Conservation (phyloP, 2,113 vertebrate species). For the Oreamnos americanus region DNA sequence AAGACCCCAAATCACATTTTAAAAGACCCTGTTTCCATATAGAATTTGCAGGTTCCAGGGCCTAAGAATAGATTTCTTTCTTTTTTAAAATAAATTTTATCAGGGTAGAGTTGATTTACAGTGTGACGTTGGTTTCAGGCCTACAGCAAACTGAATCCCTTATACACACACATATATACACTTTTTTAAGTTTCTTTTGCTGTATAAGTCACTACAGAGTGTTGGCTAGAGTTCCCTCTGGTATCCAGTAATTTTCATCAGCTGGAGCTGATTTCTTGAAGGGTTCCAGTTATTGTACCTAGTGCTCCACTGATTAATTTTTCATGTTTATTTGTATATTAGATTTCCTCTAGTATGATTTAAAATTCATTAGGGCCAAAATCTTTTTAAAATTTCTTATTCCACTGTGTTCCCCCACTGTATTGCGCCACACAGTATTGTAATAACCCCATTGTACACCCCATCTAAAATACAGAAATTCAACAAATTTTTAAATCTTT, state of each 20-base stretch:
- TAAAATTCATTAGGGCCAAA: not conserved
- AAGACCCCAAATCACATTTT: not conserved
- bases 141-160: not conserved
- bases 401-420: accelerated
- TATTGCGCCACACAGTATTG: not conserved
- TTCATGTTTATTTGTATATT: not conserved
- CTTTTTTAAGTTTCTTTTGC: not conserved
- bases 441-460: not conserved
- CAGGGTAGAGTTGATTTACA: not conserved
- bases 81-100: not conserved
- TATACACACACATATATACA: not conserved
- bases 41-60: not conserved
- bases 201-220: not conserved
- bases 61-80: not conserved
- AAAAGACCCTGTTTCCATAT: not conserved
- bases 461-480: not conserved
- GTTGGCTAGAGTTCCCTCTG: not conserved
- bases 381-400: not conserved
- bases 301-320: not conserved
- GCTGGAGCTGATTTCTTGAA: not conserved
- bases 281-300: not conserved
- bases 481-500: not conserved
- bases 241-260: not conserved
- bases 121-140: not conserved
- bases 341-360: not conserved